Percentiles rank a stretch among this genome's conserved stretches.
Conservation (phyloP, 2,113 vertebrate species). For the Epinephelus lanceolatus region DNA sequence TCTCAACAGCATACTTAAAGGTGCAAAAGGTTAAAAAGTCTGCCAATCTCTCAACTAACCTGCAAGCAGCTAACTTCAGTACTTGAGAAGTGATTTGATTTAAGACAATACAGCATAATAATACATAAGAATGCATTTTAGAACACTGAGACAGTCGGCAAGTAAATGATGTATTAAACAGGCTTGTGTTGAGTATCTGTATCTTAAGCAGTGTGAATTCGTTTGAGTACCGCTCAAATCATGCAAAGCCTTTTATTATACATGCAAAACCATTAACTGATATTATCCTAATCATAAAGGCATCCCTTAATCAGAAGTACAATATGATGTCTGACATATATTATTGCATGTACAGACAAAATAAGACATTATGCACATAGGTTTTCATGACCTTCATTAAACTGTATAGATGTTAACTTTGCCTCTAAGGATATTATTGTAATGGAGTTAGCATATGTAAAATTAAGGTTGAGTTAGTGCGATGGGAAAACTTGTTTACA, state of each 20-base stretch:
- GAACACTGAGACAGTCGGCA: not conserved
- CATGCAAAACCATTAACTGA: not conserved
- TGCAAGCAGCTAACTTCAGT: not conserved
- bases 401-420: not conserved
- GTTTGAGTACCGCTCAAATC: too few relatives aligned
- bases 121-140: not conserved
- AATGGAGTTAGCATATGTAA: not conserved
- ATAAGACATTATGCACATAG: not conserved
- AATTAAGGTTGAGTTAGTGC: not conserved
- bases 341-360: not conserved
- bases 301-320: not conserved
- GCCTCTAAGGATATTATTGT: not conserved
- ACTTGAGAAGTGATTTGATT: not conserved
- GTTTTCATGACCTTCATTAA: not conserved
- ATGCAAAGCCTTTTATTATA: not conserved
- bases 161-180: not conserved
- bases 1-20: slow-evolving; percentile 11
- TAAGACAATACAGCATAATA: not conserved
- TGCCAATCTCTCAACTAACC: not conserved
- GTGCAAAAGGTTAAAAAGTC: slow-evolving; percentile 32
- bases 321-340: not conserved
- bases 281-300: not conserved
- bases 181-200: not conserved
- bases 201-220: not conserved
- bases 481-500: slow-evolving; percentile 23